These are phyloP conservation scores for Esox lucius DNA, from an alignment of 2,797 vertebrate species.

Conservation along the genomic window DNA sequence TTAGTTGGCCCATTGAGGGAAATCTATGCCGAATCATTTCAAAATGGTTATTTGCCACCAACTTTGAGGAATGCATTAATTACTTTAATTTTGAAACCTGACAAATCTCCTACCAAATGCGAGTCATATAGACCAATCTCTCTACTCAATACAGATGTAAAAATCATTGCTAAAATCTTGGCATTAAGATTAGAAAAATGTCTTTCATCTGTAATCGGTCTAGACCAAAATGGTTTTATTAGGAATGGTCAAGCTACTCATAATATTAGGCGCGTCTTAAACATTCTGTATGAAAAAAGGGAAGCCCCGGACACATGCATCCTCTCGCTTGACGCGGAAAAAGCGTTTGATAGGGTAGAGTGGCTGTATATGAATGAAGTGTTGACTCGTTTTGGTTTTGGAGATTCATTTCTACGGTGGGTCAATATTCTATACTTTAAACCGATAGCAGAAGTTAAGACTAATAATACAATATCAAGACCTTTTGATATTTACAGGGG, in stretches of 20 bases:
- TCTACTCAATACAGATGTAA: no score
- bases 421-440: slow-evolving; percentile 14
- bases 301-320: slow-evolving; percentile 4
- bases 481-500: slow-evolving; percentile 21
- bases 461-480: slow-evolving; percentile 7
- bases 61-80: neutral
- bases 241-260: slow-evolving; percentile 17
- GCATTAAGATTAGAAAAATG: neutral
- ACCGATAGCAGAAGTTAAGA: slow-evolving; percentile 12
- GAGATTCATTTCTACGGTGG: slow-evolving; percentile 1
- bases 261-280: slow-evolving; percentile 15
- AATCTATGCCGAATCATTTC: neutral
- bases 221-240: slow-evolving; percentile 17
- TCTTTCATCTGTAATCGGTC: no score
- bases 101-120: neutral
- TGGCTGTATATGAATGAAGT: slow-evolving; percentile 11
- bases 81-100: slow-evolving; percentile 1
- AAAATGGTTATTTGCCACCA: neutral
- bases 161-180: neutral
- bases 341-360: slow-evolving; percentile 8
- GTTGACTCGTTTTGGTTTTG: slow-evolving; percentile 17
- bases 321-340: slow-evolving; percentile 6
- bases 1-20: neutral
- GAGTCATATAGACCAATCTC: neutral
- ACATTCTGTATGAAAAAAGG: slow-evolving; percentile 23